A percentile compares a stretch with the other conserved stretches of the same genome.
phyloP scores from a whole-genome alignment of 1,140 invertebrate species.

The Sycobia sp. region DNA sequence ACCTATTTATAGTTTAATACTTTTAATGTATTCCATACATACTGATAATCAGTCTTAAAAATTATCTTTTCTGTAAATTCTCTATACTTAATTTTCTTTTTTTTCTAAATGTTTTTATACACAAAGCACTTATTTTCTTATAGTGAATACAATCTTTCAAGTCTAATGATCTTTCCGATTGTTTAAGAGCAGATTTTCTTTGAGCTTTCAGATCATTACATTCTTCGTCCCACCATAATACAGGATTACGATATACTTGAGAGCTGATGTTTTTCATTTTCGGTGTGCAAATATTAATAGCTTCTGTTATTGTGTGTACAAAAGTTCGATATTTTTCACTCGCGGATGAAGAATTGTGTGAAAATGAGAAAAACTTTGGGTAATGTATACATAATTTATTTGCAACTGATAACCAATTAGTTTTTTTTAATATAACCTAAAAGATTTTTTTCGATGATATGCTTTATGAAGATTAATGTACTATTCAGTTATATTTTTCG shows the following conservation, averaged over 20 bases:
- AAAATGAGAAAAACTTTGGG: neutral
- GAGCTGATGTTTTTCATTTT: too few species aligned
- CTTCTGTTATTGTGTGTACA: too few species aligned
- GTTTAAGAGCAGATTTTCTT: slow-evolving; percentile 21
- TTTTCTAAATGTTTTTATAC: slow-evolving; percentile 19
- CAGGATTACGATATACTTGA: slow-evolving; percentile 7
- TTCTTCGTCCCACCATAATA: slow-evolving; percentile 31
- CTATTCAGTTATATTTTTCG: too few species aligned
- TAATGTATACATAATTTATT: neutral
- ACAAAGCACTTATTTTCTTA: slow-evolving; percentile 17
- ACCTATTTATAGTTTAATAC: slow-evolving; percentile 13
- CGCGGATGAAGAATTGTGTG: neutral
- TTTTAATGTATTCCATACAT: slow-evolving; percentile 4
- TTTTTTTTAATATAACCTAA: too few species aligned
- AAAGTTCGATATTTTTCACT: too few species aligned
- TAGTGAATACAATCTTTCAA: slow-evolving; percentile 25
- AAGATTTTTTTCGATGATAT: too few species aligned
- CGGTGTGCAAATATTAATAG: too few species aligned
- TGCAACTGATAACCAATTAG: too few species aligned
- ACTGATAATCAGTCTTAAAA: neutral
- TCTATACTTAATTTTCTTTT: slow-evolving; percentile 19
- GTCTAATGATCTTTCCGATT: slow-evolving; percentile 26
- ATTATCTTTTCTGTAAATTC: slow-evolving; percentile 12
- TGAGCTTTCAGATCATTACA: slow-evolving; percentile 21
- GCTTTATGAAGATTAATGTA: too few species aligned